phyloP scores from a whole-genome alignment of 2,113 vertebrate species.

The Dryoscopus gambensis region DNA sequence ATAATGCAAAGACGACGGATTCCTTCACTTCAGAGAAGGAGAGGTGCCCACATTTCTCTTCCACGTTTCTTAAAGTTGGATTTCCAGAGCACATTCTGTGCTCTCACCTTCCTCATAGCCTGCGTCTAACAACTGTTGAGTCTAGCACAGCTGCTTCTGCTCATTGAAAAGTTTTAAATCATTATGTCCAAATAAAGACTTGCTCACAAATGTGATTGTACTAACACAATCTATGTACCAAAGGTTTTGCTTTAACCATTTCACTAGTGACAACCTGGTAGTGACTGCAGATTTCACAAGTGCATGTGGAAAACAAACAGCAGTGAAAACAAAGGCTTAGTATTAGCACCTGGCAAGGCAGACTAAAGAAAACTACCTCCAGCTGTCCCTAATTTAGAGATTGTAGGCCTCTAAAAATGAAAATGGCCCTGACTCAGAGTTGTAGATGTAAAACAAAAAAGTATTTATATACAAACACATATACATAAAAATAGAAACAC shows the following conservation, averaged over 20 bases:
- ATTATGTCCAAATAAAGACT: background rate
- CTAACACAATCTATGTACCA: background rate
- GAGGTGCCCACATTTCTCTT: background rate
- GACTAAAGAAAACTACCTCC: background rate
- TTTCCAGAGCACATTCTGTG: background rate
- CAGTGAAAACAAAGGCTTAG: background rate
- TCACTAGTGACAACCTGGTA: background rate
- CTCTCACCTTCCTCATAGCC: background rate
- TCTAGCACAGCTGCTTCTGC: background rate
- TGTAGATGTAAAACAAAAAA: background rate
- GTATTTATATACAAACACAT: background rate
- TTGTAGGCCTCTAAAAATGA: background rate
- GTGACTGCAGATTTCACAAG: background rate
- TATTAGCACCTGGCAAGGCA: background rate
- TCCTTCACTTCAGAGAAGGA: background rate
- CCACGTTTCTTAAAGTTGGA: background rate
- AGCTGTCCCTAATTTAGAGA: background rate
- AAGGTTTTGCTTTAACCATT: background rate
- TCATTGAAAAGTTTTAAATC: background rate
- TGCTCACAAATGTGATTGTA: background rate
- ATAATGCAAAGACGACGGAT: background rate
- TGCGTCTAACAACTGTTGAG: background rate
- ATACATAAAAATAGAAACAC: background rate
- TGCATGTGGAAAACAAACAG: background rate
- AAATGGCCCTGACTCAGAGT: background rate